Evolutionary conservation across 1,140 invertebrate genomes (phyloP).

Genomic region (Scaptomyza pallida): DNA sequence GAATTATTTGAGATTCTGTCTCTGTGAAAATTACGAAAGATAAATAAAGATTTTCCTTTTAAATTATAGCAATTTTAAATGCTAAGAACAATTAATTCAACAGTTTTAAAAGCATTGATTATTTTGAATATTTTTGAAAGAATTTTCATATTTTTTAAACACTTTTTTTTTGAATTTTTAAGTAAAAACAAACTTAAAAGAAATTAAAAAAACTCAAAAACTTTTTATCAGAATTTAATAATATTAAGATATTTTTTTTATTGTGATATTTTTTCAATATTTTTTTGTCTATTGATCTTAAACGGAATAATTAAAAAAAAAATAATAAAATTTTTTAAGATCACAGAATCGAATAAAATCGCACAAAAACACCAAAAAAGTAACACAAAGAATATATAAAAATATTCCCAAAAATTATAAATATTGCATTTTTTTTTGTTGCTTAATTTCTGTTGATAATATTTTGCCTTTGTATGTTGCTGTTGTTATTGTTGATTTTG

Average conservation of each 20-base stretch:
- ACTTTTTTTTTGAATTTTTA: too few species aligned
- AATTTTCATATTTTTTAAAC: neutral
- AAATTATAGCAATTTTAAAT: constrained; percentile 13
- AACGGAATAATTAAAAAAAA: neutral
- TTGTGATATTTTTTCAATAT: constrained; percentile 1
- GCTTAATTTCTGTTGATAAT: constrained; percentile 10
- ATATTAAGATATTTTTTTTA: too few species aligned
- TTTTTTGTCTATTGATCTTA: neutral
- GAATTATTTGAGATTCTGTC: neutral
- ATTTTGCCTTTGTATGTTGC: constrained; percentile 33
- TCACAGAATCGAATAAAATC: neutral
- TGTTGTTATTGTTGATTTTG: constrained; percentile 14
- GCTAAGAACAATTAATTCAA: constrained; percentile 8
- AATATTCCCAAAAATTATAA: neutral
- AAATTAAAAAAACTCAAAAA: too few species aligned
- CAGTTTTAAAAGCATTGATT: neutral
- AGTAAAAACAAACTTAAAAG: too few species aligned
- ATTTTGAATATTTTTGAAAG: neutral
- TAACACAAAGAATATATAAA: neutral
- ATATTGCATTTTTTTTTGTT: constrained; percentile 4
- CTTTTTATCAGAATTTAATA: neutral
- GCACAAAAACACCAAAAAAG: constrained; percentile 2
- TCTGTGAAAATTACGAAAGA: constrained; percentile 10
- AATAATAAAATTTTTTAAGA: neutral
- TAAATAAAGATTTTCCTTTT: constrained; percentile 7